Evolutionary conservation across 2,113 vertebrate species (phyloP), one percentile per base, ranked within the genome.

Genomic region (Pica pica): DNA sequence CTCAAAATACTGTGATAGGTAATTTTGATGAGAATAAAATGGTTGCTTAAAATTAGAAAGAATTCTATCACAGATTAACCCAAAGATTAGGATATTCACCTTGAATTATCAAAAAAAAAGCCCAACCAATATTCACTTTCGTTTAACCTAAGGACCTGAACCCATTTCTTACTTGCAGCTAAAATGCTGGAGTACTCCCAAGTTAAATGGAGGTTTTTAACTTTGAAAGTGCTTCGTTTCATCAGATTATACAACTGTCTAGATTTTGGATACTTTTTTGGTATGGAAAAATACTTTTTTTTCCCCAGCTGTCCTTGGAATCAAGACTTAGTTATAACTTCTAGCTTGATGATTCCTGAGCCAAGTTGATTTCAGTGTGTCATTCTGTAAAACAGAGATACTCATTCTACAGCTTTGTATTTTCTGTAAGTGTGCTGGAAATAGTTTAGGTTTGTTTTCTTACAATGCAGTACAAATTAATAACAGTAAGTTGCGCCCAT

Each of bases 381-480:
- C 16, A 46, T 41, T 88, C 41, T 59, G 31, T 49, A 74, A 65
- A 83, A 17, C 3, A 61, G 6, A 83, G 27, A 42, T 23, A 44
- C 27, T 77, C 9, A n/a, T 70, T 60, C 57, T 71, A 50, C 4
- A 21, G 27, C 23, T 80, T 14, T 31, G 60, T 50, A 23, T 83
- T 94, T 93, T 83, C 63, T 91, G 39, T 57, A 13, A 56, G n/a
- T 77, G 42, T 67, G 31, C 3, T 89, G 39, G 61, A 88, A 90
- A 74, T 35, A 69, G 26, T 92, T 97, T 76, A 74, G 35, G 28
- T 6, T 89, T n/a, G 17, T 89, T 89, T 85, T 92, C 92, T 90
- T 83, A 61, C 63, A 83, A 71, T 74, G 64, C 60, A 49, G 61
- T 78, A 74, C 82, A 93, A 90, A 96, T 93, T 93, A 95, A 95